phyloP scores from a whole-genome alignment of 2,113 vertebrate species.

The Centropus bengalensis region DNA sequence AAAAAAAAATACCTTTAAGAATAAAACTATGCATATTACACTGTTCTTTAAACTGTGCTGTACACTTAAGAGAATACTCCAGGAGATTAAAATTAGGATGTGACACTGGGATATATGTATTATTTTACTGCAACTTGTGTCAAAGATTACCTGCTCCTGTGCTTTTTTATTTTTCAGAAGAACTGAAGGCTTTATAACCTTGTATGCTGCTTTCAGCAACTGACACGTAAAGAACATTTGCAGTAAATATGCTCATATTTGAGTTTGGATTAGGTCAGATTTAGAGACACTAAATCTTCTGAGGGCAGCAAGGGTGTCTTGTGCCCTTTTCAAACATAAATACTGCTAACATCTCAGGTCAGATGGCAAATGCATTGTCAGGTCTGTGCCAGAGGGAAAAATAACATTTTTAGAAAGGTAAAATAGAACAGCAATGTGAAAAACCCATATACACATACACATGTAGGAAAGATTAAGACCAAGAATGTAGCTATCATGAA shows the following conservation, averaged over 20 bases:
- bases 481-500: not conserved
- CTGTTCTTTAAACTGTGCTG: not conserved
- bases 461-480: not conserved
- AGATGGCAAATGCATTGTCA: not conserved
- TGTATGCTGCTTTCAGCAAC: constrained; percentile 9
- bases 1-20: not conserved
- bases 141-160: constrained; percentile 44
- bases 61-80: not conserved
- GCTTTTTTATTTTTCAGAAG: constrained; percentile 40
- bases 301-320: not conserved
- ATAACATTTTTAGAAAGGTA: not conserved
- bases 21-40: not conserved
- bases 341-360: not conserved
- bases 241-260: not conserved
- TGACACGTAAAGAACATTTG: not conserved
- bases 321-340: not conserved
- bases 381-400: not conserved
- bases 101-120: constrained; percentile 17
- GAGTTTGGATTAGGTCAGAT: not conserved
- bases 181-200: constrained; percentile 20
- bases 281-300: not conserved
- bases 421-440: not conserved
- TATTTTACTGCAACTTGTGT: constrained; percentile 21
- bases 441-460: not conserved
- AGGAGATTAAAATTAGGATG: not conserved